Evolutionary conservation across 2,888 invertebrate species (phyloP), one percentile per base, ranked within the genome.

Genomic region (Apoda limacodes): DNA sequence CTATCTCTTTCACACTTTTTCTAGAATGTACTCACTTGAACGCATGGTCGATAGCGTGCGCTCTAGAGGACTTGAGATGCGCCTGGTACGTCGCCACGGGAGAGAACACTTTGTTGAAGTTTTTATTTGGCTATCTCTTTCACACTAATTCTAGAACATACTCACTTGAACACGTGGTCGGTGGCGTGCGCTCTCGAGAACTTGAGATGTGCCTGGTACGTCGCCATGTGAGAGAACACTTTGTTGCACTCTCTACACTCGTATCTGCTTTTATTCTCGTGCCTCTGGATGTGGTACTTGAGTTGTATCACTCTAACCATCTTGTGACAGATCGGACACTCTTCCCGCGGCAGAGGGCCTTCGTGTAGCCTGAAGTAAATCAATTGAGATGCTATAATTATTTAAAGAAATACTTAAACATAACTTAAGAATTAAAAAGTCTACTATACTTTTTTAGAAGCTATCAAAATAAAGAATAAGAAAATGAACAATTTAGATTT

Each of bases 11-110:
- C n/a, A n/a, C n/a, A n/a, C n/a, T n/a, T n/a, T n/a, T n/a, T n/a
- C n/a, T n/a, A n/a, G n/a, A 7, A 10, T 12, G 5, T 9, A 19
- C 14, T 25, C 6, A 35, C 26, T 30, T 26, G 9, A 31, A 17
- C 5, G 15, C 13, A 1, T 27, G 21, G n/a, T 22, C 28, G 10
- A 62, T 52, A 0, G 75, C 76, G 34, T 76, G 76, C 9, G 75
- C 71, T 2, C 76, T 36, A 0, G 74, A 70, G 34, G 72, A 76
- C 42, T 76, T 76, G 1, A 75, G 42, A 17, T 78, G 78, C 0
- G 71, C 78, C 31, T 75, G 75, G 34, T 74, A 78, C 0, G 78
- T 76, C 0, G 74, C 64, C 0, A 71, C 45, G 9, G 75, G 72
- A 0, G 74, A 70, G 57, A 75, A 75, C 7, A 66, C 50, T 44